Evolutionary conservation across 2,113 vertebrate genomes (phyloP).

Genomic region (Sinocyclocheilus anophthalmus): DNA sequence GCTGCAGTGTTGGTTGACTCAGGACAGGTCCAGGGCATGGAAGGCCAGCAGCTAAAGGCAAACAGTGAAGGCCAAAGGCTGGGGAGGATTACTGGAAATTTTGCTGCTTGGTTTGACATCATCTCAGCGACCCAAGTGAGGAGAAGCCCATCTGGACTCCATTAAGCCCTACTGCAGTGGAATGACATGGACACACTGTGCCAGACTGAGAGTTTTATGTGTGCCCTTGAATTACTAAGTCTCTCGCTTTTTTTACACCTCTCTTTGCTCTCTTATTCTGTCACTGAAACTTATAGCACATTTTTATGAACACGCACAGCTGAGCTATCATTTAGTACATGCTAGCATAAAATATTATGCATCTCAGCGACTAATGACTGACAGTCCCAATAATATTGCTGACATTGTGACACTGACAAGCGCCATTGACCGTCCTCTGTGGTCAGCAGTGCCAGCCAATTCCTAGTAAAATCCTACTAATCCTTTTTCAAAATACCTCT

Average conservation of each 20-base stretch:
- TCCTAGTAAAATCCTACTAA: background rate
- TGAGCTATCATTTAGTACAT: background rate
- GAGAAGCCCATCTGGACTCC: constrained; percentile 47
- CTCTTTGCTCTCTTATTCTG: constrained; percentile 14
- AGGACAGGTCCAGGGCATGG: background rate
- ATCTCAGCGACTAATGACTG: background rate
- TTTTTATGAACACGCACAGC: constrained; percentile 24
- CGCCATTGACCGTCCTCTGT: background rate
- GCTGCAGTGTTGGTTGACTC: background rate
- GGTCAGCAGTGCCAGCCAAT: background rate
- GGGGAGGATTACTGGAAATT: constrained; percentile 34
- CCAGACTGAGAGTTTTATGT: constrained; percentile 42
- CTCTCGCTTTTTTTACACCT: constrained; percentile 29
- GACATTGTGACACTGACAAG: background rate
- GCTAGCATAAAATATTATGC: background rate
- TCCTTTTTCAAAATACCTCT: background rate
- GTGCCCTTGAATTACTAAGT: constrained; percentile 16
- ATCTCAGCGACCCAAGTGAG: constrained; percentile 27
- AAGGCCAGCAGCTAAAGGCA: background rate
- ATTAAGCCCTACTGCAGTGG: constrained; percentile 43
- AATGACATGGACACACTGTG: constrained; percentile 33
- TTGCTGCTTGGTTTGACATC: constrained; percentile 28
- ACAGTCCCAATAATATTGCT: background rate
- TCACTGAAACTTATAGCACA: background rate
- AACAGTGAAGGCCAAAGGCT: constrained; percentile 8